Conservation (phyloP, 2,797 vertebrate genomes). For the Lithobates sylvaticus region DNA sequence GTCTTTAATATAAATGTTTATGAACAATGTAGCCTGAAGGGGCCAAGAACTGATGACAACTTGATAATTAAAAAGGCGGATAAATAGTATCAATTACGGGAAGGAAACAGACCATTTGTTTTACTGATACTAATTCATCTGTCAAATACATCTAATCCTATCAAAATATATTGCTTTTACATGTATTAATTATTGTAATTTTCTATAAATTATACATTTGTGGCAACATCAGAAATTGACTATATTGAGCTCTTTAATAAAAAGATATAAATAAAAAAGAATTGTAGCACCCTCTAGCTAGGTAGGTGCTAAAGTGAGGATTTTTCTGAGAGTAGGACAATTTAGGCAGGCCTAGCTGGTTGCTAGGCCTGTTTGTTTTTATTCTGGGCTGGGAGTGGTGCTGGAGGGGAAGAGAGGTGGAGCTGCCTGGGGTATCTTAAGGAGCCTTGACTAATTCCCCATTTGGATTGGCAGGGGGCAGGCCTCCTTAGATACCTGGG, state of each 20-base stretch:
- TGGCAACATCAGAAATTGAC: background rate
- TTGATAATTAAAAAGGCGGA: slow-evolving; percentile 50
- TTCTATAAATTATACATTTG: background rate
- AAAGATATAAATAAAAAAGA: background rate
- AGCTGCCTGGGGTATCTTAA: too few species aligned
- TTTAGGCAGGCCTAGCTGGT: too few species aligned
- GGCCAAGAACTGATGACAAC: slow-evolving; percentile 37
- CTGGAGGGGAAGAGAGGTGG: too few species aligned
- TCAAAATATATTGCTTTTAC: slow-evolving; percentile 40
- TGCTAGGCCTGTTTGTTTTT: too few species aligned
- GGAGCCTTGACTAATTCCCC: too few species aligned
- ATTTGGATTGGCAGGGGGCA: too few species aligned
- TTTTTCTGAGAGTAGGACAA: too few species aligned
- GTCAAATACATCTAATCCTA: slow-evolving; percentile 43
- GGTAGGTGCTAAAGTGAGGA: too few species aligned
- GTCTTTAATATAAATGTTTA: slow-evolving; percentile 31
- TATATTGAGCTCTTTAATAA: background rate
- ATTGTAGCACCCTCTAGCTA: too few species aligned
- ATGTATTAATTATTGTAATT: slow-evolving; percentile 21
- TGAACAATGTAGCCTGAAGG: slow-evolving; percentile 32
- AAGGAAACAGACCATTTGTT: slow-evolving; percentile 36
- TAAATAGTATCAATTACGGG: slow-evolving; percentile 39
- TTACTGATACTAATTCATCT: slow-evolving; percentile 36
- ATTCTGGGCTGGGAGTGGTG: too few species aligned
- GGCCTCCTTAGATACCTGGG: too few species aligned